Base-by-base conservation (phyloP, 53 echinoderm and acorn worm genomes). In the Crossaster papposus region DNA sequence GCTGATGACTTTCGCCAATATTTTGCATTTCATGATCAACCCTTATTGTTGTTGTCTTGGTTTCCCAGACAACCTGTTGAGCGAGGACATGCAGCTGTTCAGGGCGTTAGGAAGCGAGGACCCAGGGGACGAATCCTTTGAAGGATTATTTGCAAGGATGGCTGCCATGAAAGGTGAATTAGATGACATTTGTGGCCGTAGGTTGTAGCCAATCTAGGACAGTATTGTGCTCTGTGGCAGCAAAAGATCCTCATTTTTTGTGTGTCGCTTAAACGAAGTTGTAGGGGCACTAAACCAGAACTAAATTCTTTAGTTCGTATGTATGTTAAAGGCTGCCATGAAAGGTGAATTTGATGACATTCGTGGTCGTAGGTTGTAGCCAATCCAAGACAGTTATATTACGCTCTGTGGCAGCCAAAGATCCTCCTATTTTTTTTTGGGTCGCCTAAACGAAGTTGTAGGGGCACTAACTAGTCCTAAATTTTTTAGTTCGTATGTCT, bases 271-370 rank as follows among this genome's bases (percentile, higher is more conserved):
- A n/a, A n/a, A n/a, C n/a, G n/a, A n/a, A n/a, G n/a, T n/a, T n/a
- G n/a, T n/a, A n/a, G n/a, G n/a, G n/a, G n/a, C n/a, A n/a, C n/a
- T n/a, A n/a, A n/a, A n/a, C n/a, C n/a, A n/a, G n/a, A n/a, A n/a
- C n/a, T n/a, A n/a, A n/a, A n/a, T n/a, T n/a, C n/a, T n/a, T n/a
- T n/a, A n/a, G n/a, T n/a, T n/a, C n/a, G n/a, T n/a, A n/a, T n/a
- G n/a, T n/a, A n/a, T n/a, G n/a, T n/a, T n/a, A n/a, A n/a, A n/a
- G 95, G 92, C 97, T 4, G 51, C 85, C 78, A 97, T 97, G 97
- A 97, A 97, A 94, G 97, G 97, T 97, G 74, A 20, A 20, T 18
- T 58, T 15, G 22, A 58, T 58, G 58, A 63, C 31, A 50, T 30
- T 22, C 32, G 65, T 13, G n/a, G 22, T 17, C 15, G 17, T 4